These are phyloP conservation scores for crab-eating macaque (Macaca fascicularis) DNA, from an alignment of 2,113 vertebrate species.

Conservation along the genomic window T2T-MFA8v1.1 NC_088391.1:57745001-57745500, in stretches of 20 bases:
- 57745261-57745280: background rate
- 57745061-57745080: background rate
- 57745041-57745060: background rate
- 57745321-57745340: background rate
- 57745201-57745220: background rate
- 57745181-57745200: background rate
- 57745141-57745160: background rate
- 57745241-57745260: background rate
- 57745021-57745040: background rate
- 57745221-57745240: background rate
- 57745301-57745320: background rate
- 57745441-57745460: background rate
- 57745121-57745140: background rate
- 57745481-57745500: background rate
- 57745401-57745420: background rate
- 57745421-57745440: background rate
- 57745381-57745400: background rate
- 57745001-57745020: background rate
- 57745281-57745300: background rate
- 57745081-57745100: background rate
- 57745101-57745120: background rate
- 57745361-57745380: background rate
- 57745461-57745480: background rate
- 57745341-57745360: background rate
- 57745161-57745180: background rate